These are phyloP conservation scores for Mesorhabditis belari DNA, from an alignment of 2,888 invertebrate species.

Conservation along the genomic window DNA sequence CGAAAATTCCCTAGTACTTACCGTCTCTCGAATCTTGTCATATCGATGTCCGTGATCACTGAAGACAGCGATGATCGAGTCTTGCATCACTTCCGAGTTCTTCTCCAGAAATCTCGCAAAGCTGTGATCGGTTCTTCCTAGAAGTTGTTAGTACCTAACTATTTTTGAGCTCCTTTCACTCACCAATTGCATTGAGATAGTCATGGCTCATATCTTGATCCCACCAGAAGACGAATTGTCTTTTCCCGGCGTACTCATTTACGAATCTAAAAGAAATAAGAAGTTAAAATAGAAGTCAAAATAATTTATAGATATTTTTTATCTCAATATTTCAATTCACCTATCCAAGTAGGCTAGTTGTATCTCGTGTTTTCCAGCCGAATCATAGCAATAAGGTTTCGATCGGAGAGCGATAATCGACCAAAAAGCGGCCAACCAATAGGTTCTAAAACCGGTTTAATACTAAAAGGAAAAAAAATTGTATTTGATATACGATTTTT, in stretches of 20 bases:
- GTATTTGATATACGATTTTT: too few species aligned
- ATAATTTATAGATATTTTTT: constrained; percentile 3
- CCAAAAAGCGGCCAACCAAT: constrained; percentile 33
- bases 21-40: constrained; percentile 54
- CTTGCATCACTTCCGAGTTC: constrained; percentile 20
- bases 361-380: constrained; percentile 19
- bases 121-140: constrained; percentile 27
- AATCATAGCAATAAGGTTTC: constrained; percentile 31
- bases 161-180: too few species aligned
- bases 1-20: too few species aligned
- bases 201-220: constrained; percentile 40
- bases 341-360: constrained; percentile 28
- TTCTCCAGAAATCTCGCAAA: constrained; percentile 20
- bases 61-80: constrained; percentile 39
- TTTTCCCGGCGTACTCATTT: constrained; percentile 16
- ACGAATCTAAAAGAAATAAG: constrained; percentile 17
- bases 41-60: constrained; percentile 57
- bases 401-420: constrained; percentile 26
- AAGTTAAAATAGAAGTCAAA: not conserved
- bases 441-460: too few species aligned
- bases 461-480: too few species aligned
- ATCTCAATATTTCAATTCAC: too few species aligned
- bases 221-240: constrained; percentile 40
- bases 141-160: too few species aligned
- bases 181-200: constrained; percentile 23